Evolutionary conservation across 2,888 invertebrate species (phyloP), one percentile per base, ranked within the genome.

Genomic region (Chironomus tentans): DNA sequence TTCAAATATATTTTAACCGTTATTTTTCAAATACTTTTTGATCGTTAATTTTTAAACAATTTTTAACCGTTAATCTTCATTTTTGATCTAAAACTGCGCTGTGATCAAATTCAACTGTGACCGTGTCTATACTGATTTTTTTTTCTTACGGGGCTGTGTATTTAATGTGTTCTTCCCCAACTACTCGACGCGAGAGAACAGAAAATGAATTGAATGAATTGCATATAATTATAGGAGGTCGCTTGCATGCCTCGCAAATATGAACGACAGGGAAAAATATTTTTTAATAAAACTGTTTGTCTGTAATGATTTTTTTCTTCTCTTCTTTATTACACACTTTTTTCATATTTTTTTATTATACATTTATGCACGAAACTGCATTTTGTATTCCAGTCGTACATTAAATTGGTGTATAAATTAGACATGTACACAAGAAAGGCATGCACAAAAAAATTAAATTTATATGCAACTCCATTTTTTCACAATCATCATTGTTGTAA

Each of bases 141-240:
- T 10, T 65, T 65, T 21, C 65, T 65, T 65, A 65, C 65, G 24
- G 65, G 65, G 38, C 38, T 2, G 38, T 24, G 65, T 65, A 65
- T 65, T 24, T 65, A 65, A 65, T 24, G 24, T 65, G 18, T 24
- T 12, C 21, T 22, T 65, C 65, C 10, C 65, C 18, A n/a, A 15
- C 56, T 56, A 18, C 56, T 56, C 18, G n/a, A 18, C 56, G 15
- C n/a, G n/a, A n/a, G 56, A 18, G 56, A 18, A 15, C 15, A 56
- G 18, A 15, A 65, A 65, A 65, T 65, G 65, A 65, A 65, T 65
- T 65, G 21, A 24, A 12, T 65, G 21, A 65, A 65, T 65, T 65
- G 65, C 65, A 65, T 65, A 65, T 65, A 65, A 65, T 65, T 65
- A 65, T 65, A 65, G 65, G 21, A 65, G 22, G 65, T 21, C 56